phyloP scores from a whole-genome alignment of 2,113 vertebrate genomes.

The Ophiodon elongatus region DNA sequence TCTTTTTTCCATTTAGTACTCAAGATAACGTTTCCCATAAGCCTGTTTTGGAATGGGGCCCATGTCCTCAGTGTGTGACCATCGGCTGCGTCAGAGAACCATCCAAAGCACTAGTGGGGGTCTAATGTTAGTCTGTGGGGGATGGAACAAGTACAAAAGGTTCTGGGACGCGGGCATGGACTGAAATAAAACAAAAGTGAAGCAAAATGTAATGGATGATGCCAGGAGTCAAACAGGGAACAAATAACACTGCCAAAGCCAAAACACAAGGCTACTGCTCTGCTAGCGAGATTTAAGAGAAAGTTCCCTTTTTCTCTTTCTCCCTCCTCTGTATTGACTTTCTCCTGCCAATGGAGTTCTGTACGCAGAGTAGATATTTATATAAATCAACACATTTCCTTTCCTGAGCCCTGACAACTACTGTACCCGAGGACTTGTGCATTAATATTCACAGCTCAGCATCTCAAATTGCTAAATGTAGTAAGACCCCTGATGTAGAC shows the following conservation, averaged over 20 bases:
- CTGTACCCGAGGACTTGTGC: conserved; percentile 45
- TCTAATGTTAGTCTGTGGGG: conserved; percentile 53
- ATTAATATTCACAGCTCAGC: conserved; percentile 66
- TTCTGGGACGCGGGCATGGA: conserved; percentile 54
- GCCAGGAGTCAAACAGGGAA: conserved; percentile 51
- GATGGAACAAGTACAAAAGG: conserved; percentile 54
- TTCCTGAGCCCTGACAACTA: conserved; percentile 46
- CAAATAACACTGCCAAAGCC: conserved; percentile 26
- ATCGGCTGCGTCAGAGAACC: conserved; percentile 38
- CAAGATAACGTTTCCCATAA: conserved; percentile 35
- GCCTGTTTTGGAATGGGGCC: conserved; percentile 41
- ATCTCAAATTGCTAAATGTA: conserved; percentile 41
- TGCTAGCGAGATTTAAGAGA: conserved; percentile 19
- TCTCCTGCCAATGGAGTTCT: conserved; percentile 15
- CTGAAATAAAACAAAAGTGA: conserved; percentile 65
- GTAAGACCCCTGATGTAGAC: conserved; percentile 35
- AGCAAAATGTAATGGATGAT: conserved; percentile 46
- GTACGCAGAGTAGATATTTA: conserved; percentile 35
- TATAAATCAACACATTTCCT: conserved; percentile 64
- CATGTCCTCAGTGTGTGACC: conserved; percentile 43
- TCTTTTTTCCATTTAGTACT: conserved; percentile 40
- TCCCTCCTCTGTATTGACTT: conserved; percentile 22
- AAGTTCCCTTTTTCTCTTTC: background rate
- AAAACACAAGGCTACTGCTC: conserved; percentile 36
- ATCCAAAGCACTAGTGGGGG: conserved; percentile 53